Base-by-base conservation (phyloP, 1,140 invertebrate genomes). In the Galendromus occidentalis region DNA sequence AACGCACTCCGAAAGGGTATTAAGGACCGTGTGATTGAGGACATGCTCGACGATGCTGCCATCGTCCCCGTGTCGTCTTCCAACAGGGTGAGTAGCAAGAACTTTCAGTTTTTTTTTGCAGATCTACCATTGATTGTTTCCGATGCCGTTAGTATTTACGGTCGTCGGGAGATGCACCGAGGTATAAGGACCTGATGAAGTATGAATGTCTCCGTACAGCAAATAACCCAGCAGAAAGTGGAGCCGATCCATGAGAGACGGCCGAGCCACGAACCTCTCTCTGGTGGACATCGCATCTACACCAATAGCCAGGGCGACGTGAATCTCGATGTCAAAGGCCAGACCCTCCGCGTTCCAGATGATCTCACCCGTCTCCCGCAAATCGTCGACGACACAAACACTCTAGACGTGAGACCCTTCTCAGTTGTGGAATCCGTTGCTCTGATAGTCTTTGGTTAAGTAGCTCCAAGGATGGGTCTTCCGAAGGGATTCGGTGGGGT, bases 311-410 rank as follows among this genome's bases (percentile, higher is more conserved):
- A 59, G 6, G 51, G 51, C 25, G 51, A 59, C 33, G 33, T 59
- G 14, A 59, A 59, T 9, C 2, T 59, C 22, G 51, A 59, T 2
- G 12, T 59, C 33, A 59, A 59, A 17, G 51, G 51, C 2, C 51
- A 59, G 20, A 59, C 51, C n/a, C 33, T 59, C 14, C 25, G 33
- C 12, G 51, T 59, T 17, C 51, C 51, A 4, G 51, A 59, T 22
- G 51, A 59, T 33, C 51, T 59, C 22, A 59, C 51, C 25, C 51
- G 51, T 14, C 51, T 59, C 14, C 51, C 51, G 2, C 51, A 59
- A 17, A 59, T 59, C 2, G 51, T 59, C 2, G 20, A 14, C 22
- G 25, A 59, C 33, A 39, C 33, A 14, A 14, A 14, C 1, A 59
- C 51, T 14, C 51, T 59, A 6, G 9, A 29, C 25, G 51, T 59